Conservation (phyloP, 2,797 vertebrate genomes). For the Tenualosa ilisha region DNA sequence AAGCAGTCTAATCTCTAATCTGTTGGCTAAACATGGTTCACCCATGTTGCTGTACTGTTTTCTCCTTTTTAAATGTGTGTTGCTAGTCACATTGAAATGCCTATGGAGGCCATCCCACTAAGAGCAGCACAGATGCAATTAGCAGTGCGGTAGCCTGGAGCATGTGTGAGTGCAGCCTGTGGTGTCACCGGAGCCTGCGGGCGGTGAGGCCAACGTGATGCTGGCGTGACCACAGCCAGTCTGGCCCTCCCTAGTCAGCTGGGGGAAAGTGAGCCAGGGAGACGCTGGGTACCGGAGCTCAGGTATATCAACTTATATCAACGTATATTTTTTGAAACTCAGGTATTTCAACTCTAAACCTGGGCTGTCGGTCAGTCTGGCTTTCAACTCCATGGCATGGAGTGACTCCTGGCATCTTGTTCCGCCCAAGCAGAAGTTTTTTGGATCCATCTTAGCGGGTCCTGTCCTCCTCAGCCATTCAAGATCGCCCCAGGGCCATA, state of each 20-base stretch:
- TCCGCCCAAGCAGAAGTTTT: conserved; percentile 65
- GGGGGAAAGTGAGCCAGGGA: not conserved
- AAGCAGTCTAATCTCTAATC: not conserved
- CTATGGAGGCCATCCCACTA: not conserved
- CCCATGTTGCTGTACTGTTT: not conserved
- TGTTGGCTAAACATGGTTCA: not conserved
- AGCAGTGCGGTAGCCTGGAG: not conserved
- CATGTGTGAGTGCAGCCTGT: not conserved
- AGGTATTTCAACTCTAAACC: not conserved
- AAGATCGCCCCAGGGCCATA: conserved; percentile 83
- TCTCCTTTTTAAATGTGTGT: not conserved
- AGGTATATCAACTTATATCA: not conserved
- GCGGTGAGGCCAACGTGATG: not conserved
- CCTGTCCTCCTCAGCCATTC: conserved; percentile 75
- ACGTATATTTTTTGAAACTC: not conserved
- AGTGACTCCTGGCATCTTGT: conserved; percentile 58
- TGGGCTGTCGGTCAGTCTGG: not conserved
- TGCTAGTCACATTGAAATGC: not conserved
- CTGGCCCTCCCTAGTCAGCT: not conserved
- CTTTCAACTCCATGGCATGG: conserved; percentile 46
- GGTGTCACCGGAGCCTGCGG: not conserved
- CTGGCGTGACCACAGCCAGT: not conserved
- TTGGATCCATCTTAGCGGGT: conserved; percentile 72
- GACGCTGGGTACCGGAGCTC: not conserved
- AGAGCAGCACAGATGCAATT: not conserved